phyloP scores from a whole-genome alignment of 2,797 vertebrate species.

The Phoeniculus purpureus region DNA sequence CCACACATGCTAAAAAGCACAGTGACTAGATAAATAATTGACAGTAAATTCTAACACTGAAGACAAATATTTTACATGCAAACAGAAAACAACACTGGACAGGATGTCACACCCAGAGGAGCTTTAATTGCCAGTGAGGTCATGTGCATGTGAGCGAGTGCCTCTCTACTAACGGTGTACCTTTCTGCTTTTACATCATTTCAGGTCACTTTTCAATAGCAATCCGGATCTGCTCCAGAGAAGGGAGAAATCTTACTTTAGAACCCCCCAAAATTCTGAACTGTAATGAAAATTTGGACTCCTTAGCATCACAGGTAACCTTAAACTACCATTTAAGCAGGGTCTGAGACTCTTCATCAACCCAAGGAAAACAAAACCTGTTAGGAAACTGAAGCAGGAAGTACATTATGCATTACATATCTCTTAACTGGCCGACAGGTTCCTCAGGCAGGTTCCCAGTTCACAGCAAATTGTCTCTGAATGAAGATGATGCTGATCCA shows the following conservation, averaged over 20 bases:
- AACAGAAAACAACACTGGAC: background rate
- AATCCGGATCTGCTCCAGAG: background rate
- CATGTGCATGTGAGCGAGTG: background rate
- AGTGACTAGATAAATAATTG: background rate
- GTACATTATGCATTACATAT: background rate
- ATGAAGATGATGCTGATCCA: fast-evolving
- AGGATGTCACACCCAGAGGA: background rate
- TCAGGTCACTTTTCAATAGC: constrained; percentile 54
- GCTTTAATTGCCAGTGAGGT: background rate
- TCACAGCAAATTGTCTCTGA: background rate
- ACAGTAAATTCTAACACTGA: background rate
- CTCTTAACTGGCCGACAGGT: background rate
- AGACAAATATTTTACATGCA: background rate
- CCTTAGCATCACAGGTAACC: constrained; percentile 44
- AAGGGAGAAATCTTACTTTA: background rate
- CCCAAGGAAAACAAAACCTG: fast-evolving
- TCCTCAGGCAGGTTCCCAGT: background rate
- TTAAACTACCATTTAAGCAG: background rate
- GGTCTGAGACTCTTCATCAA: background rate
- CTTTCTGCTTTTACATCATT: constrained; percentile 1
- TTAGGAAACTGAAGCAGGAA: background rate
- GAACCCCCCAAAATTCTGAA: background rate
- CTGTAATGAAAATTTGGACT: constrained; percentile 47
- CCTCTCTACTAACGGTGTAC: background rate
- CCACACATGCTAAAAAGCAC: background rate